Conservation (phyloP, 2,113 vertebrate genomes). For the Triplophysa tibetana region DNA sequence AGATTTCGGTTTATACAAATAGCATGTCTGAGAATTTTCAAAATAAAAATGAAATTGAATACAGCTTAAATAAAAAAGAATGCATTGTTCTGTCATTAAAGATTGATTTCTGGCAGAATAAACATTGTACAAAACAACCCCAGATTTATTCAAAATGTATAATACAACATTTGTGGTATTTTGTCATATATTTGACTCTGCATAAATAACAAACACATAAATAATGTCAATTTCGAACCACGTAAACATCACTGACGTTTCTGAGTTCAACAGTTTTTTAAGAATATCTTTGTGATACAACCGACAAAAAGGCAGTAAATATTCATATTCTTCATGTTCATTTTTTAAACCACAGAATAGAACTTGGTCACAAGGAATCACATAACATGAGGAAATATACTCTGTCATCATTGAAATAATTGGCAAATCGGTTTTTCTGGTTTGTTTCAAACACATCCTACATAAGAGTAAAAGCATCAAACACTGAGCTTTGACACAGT, state of each 20-base stretch:
- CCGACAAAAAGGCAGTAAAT: constrained; percentile 74
- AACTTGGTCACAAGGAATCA: constrained; percentile 85
- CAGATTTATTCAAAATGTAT: constrained; percentile 97
- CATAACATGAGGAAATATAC: constrained; percentile 79
- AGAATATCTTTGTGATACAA: constrained; percentile 79
- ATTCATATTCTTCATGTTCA: constrained; percentile 68
- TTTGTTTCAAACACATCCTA: constrained; percentile 66
- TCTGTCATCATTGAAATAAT: constrained; percentile 72
- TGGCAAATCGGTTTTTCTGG: constrained; percentile 62
- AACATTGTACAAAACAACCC: constrained; percentile 65
- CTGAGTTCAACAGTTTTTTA: constrained; percentile 79
- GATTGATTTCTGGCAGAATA: constrained; percentile 47
- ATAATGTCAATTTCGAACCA: constrained; percentile 48
- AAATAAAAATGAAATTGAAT: constrained; percentile 3
- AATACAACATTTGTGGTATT: constrained; percentile 90
- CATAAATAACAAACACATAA: constrained; percentile 82
- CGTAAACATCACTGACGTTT: constrained; percentile 54
- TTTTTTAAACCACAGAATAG: constrained; percentile 70
- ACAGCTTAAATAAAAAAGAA: constrained; percentile 13
- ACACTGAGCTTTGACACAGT: constrained; percentile 52
- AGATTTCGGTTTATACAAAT: background rate
- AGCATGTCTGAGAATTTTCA: background rate
- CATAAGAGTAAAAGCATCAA: constrained; percentile 62
- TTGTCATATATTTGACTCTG: constrained; percentile 64
- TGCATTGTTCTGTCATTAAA: constrained; percentile 39